Base-by-base conservation (phyloP, 2,113 vertebrate genomes). In the Notothenia coriiceps region DNA sequence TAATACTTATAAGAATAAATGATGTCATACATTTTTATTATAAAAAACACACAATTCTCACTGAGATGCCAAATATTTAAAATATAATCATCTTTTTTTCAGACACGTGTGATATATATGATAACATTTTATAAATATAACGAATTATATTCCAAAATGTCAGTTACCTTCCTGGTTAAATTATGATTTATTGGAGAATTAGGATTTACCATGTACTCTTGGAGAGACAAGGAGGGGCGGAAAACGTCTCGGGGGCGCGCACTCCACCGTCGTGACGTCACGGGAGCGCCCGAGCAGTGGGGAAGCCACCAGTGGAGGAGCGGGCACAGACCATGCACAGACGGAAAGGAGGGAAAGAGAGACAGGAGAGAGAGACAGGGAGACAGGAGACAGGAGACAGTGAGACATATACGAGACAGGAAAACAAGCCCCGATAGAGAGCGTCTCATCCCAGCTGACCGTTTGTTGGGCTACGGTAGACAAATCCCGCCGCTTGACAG, bases 281-380 rank as follows among this genome's bases (percentile, higher is more conserved):
- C 69, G 52, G 80, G 76, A 88, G 89, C 85, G 87, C 82, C 77
- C 62, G 70, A 71, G 82, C 88, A 63, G 61, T 47, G 79, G 88
- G 89, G 88, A 88, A 89, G 90, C 88, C 89, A 70, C 87, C 81
- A 82, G 87, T 82, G 84, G 76, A 5, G n/a, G 75, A 89, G 83
- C 88, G 79, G 86, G 75, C 67, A 77, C n/a, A 84, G 73, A 84
- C 86, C 88, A 78, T 85, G 75, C 67, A 77, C n/a, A 84, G 73
- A 84, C 86, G 76, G 88, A 62, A 70, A 88, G 83, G 80, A 91
- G 75, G 84, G 84, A 80, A 61, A 82, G 77, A 71, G 2, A 74
- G 66, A 52, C 52, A 50, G 57, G 43, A 4, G 15, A 71, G 51
- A 51, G 10, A 62, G 70, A 40, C 25, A 63, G 63, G 50, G 25